Conservation (phyloP, 2,888 invertebrate genomes). For the Papilio elwesi region DNA sequence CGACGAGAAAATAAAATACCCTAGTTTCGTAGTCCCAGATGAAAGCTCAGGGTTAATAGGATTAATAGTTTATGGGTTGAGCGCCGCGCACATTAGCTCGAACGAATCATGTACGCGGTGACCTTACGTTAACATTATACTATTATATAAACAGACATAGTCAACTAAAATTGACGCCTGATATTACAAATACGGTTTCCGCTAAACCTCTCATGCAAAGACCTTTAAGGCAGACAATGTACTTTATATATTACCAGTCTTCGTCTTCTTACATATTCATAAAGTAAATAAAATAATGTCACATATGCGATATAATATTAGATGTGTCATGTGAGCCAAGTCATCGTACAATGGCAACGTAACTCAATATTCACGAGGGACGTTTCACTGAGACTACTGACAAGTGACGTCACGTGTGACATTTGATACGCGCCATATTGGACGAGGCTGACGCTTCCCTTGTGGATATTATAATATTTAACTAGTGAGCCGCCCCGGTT, state of each 20-base stretch:
- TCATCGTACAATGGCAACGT: conserved; percentile 22
- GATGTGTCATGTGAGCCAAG: conserved; percentile 28
- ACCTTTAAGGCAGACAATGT: too few relatives aligned
- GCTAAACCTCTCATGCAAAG: too few relatives aligned
- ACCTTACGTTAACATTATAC: not conserved
- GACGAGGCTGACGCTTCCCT: conserved; percentile 3
- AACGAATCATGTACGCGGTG: conserved; percentile 17
- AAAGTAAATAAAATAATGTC: not conserved
- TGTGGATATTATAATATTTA: conserved; percentile 17
- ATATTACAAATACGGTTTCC: too few relatives aligned
- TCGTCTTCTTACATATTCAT: not conserved
- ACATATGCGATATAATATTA: conserved; percentile 19
- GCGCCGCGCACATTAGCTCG: conserved; percentile 43
- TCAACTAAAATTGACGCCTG: too few relatives aligned
- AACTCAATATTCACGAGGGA: conserved; percentile 22
- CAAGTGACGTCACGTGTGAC: conserved; percentile 22
- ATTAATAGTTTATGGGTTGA: conserved; percentile 53
- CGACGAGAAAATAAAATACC: not conserved
- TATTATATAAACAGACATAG: not conserved
- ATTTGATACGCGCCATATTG: conserved; percentile 22
- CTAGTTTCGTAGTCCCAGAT: not conserved
- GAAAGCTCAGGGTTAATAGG: conserved; percentile 36
- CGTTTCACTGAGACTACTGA: conserved; percentile 1
- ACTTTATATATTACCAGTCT: too few relatives aligned
- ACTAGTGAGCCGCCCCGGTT: not conserved